These are phyloP conservation scores for Petrocephalus zakoni DNA, from an alignment of 2,113 vertebrate genomes.

Conservation along the genomic window DNA sequence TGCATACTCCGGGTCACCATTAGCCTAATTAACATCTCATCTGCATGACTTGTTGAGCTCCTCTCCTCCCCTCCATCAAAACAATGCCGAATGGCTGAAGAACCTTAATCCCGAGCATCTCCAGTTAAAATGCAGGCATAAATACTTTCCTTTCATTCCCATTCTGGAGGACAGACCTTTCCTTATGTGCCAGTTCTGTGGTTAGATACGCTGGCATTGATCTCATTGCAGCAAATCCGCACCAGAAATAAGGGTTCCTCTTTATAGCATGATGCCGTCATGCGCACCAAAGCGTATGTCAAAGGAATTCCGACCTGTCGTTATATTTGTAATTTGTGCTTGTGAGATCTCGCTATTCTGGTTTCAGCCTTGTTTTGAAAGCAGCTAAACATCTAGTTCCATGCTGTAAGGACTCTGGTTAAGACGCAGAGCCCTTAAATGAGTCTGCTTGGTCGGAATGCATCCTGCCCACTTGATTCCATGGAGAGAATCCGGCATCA, in stretches of 20 bases:
- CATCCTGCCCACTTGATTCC: neutral
- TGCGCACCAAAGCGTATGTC: neutral
- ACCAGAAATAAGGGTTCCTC: neutral
- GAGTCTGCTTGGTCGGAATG: neutral
- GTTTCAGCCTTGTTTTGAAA: neutral
- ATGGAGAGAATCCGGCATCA: neutral
- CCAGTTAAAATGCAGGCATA: conserved; percentile 54
- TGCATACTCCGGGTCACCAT: conserved; percentile 84
- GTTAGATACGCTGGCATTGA: neutral
- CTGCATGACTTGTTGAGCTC: conserved; percentile 92
- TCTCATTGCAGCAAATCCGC: neutral
- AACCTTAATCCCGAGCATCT: conserved; percentile 74
- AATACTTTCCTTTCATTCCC: conserved; percentile 42
- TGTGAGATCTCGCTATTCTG: neutral
- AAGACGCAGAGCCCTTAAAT: neutral
- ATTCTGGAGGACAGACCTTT: conserved; percentile 9
- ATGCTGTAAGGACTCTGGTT: neutral
- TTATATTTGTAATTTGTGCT: neutral
- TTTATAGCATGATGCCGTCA: neutral
- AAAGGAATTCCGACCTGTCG: neutral
- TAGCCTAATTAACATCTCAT: conserved; percentile 96
- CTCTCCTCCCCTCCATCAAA: conserved; percentile 55
- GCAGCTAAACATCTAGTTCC: neutral
- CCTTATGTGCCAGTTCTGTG: neutral
- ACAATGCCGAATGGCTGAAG: conserved; percentile 82